phyloP scores from a whole-genome alignment of 2,797 vertebrate genomes.

The Xenops minutus region DNA sequence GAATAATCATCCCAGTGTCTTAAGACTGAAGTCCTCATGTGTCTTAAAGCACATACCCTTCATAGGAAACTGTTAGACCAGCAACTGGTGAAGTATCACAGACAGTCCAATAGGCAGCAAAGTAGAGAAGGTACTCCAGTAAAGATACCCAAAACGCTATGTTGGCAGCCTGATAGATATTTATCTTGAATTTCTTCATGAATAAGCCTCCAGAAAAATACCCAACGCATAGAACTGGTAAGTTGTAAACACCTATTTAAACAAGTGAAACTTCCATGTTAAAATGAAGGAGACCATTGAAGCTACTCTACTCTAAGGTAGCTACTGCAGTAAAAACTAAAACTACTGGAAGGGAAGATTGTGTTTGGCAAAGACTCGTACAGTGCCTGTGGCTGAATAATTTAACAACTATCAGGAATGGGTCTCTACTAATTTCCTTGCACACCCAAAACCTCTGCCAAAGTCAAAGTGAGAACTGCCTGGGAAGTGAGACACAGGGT shows the following conservation, averaged over 20 bases:
- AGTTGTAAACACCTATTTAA: conserved; percentile 68
- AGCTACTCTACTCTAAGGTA: not conserved
- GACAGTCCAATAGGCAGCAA: conserved; percentile 47
- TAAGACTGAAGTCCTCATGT: not conserved
- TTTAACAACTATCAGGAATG: not conserved
- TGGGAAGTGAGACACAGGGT: not conserved
- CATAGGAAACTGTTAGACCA: conserved; percentile 69
- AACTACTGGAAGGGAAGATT: not conserved
- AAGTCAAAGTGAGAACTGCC: not conserved
- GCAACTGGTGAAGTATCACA: conserved; percentile 68
- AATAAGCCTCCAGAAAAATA: conserved; percentile 72
- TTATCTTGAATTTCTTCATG: conserved; percentile 74
- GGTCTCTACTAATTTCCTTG: not conserved
- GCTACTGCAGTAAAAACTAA: not conserved
- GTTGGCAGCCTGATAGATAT: conserved; percentile 49
- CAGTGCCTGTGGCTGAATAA: not conserved
- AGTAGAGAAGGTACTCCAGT: conserved; percentile 61
- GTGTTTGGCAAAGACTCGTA: not conserved
- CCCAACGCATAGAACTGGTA: conserved; percentile 66
- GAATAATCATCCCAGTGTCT: not conserved
- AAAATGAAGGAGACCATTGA: not conserved
- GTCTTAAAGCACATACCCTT: conserved; percentile 56
- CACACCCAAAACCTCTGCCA: not conserved
- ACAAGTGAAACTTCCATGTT: conserved; percentile 37
- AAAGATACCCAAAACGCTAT: conserved; percentile 64